Conservation (phyloP, 2,113 vertebrate species). For the Myodes glareolus region DNA sequence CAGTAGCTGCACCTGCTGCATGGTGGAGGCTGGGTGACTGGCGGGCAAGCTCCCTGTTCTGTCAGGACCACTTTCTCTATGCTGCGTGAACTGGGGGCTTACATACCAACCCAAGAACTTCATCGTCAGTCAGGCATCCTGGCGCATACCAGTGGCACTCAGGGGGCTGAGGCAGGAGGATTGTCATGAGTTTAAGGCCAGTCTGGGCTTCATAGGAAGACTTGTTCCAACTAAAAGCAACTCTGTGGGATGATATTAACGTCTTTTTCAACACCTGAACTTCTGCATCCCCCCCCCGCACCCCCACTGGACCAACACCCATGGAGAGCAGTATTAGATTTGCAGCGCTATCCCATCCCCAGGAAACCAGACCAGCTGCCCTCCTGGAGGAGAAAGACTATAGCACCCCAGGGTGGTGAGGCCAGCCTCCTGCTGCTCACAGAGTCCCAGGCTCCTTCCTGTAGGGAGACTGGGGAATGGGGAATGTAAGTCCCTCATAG, state of each 20-base stretch:
- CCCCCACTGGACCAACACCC: rapidly evolving
- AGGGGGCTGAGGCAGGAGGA: background rate
- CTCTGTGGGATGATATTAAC: background rate
- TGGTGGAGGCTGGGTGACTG: background rate
- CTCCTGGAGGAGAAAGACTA: constrained; percentile 30
- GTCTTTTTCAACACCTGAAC: background rate
- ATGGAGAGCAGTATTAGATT: background rate
- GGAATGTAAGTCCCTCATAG: background rate
- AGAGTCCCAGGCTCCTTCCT: background rate
- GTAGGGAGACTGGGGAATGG: rapidly evolving
- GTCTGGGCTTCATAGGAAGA: background rate
- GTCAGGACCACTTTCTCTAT: background rate
- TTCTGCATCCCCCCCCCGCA: background rate
- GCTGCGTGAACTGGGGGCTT: background rate
- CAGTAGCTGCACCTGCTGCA: background rate
- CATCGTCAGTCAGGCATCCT: background rate
- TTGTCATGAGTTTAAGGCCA: background rate
- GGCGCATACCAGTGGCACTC: background rate
- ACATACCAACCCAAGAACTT: too few relatives aligned
- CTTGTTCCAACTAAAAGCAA: background rate
- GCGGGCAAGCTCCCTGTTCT: background rate
- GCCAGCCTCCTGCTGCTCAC: constrained; percentile 48
- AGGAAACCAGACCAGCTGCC: constrained; percentile 16
- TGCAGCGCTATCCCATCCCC: rapidly evolving
- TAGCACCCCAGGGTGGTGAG: background rate